A percentile compares a stretch with the other conserved stretches of the same genome.
Conservation (phyloP, 2,113 vertebrate species). For the Arothron firmamentum region DNA sequence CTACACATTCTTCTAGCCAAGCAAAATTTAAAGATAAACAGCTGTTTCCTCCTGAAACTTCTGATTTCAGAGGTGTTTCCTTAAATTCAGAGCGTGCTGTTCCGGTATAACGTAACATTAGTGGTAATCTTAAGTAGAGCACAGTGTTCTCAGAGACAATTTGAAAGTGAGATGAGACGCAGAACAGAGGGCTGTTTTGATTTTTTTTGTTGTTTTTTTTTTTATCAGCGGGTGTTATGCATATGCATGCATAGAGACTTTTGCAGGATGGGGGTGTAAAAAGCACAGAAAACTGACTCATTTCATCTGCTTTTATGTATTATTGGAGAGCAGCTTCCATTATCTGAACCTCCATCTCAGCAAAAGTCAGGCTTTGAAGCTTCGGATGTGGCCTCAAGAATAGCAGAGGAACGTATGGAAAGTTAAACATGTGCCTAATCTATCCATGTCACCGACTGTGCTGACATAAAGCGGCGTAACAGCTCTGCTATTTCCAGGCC, state of each 20-base stretch:
- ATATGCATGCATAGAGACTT: neutral
- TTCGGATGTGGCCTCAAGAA: neutral
- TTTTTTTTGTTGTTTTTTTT: conserved; percentile 22
- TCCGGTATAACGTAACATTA: conserved; percentile 9
- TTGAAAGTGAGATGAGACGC: conserved; percentile 32
- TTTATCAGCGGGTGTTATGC: conserved; percentile 31
- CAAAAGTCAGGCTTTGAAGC: conserved; percentile 2
- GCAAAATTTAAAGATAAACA: neutral
- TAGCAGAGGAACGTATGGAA: conserved; percentile 2
- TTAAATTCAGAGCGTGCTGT: conserved; percentile 9
- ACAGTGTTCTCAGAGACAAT: conserved; percentile 23
- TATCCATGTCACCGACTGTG: conserved; percentile 35
- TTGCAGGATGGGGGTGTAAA: conserved; percentile 30
- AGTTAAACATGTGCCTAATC: conserved; percentile 6
- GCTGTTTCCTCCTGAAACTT: neutral
- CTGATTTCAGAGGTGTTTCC: neutral
- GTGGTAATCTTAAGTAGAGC: conserved; percentile 1
- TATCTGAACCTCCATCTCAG: neutral
- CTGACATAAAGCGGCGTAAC: conserved; percentile 39
- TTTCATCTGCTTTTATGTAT: conserved; percentile 21
- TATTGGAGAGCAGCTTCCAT: conserved; percentile 7
- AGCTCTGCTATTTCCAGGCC: conserved; percentile 45
- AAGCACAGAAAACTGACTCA: conserved; percentile 31
- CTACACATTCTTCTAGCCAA: too few relatives aligned
- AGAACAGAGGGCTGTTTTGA: conserved; percentile 10